Conservation (phyloP, 2,888 invertebrate genomes). For the Parascotia fuliginaria region DNA sequence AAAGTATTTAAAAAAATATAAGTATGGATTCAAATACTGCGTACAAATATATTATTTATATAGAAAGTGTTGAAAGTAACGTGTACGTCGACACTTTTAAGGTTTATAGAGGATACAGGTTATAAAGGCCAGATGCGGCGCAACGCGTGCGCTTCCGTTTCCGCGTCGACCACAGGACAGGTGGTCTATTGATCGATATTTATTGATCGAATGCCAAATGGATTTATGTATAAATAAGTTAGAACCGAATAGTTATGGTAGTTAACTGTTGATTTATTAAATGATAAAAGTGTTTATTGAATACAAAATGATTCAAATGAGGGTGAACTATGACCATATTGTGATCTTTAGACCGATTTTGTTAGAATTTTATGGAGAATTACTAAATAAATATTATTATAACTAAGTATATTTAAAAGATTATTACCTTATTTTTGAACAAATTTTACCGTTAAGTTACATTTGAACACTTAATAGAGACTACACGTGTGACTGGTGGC, state of each 20-base stretch:
- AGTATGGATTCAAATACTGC: too few species aligned
- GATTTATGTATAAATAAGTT: conserved; percentile 28
- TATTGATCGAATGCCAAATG: conserved; percentile 26
- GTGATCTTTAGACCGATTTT: background rate
- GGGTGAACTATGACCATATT: conserved; percentile 4
- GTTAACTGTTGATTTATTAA: conserved; percentile 32
- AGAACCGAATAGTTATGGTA: conserved; percentile 15
- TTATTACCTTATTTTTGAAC: too few species aligned
- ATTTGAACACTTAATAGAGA: too few species aligned
- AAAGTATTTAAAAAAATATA: too few species aligned
- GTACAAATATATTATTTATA: too few species aligned
- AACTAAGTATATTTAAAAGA: too few species aligned
- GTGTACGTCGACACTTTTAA: conserved; percentile 67
- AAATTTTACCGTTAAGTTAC: too few species aligned
- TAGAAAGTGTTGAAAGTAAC: conserved; percentile 43
- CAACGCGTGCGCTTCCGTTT: conserved; percentile 75
- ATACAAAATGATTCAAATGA: conserved; percentile 16
- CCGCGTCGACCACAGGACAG: conserved; percentile 53
- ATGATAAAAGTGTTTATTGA: conserved; percentile 29
- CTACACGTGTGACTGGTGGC: too few species aligned
- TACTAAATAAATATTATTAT: too few species aligned
- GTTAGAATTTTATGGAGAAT: background rate
- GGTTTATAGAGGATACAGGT: conserved; percentile 76
- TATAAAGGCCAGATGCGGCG: conserved; percentile 69
- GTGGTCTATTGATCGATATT: conserved; percentile 52